Evolutionary conservation across 2,888 invertebrate species (phyloP).

Genomic region (Dynastes maya): DNA sequence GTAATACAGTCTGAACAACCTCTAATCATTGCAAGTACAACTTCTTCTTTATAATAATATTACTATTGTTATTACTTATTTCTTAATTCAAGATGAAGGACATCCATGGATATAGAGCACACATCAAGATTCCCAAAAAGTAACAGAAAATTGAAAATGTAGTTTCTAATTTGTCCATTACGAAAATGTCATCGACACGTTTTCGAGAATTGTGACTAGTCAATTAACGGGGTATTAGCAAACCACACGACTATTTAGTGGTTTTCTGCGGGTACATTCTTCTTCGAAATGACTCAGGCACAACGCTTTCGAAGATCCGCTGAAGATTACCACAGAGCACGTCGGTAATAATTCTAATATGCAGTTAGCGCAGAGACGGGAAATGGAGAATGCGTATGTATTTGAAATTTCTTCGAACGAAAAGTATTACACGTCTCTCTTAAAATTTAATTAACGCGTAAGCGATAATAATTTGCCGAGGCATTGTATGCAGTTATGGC

Average conservation of each 20-base stretch:
- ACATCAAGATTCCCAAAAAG: no score
- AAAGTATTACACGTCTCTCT: constrained; percentile 29
- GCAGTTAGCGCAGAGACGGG: constrained; percentile 11
- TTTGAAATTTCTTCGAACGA: constrained; percentile 39
- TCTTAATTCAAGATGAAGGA: no score
- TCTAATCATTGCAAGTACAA: no score
- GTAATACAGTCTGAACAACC: no score
- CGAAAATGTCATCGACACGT: constrained; percentile 19
- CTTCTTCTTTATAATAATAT: no score
- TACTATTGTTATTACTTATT: background rate
- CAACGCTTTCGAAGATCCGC: constrained; percentile 6
- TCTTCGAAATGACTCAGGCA: constrained; percentile 27
- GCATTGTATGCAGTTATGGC: constrained; percentile 9
- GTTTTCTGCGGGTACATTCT: background rate
- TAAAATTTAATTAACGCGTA: constrained; percentile 40
- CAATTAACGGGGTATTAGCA: constrained; percentile 7
- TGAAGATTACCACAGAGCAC: constrained; percentile 33
- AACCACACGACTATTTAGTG: constrained; percentile 34
- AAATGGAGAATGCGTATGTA: background rate
- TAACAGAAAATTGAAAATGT: background rate
- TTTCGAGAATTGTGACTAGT: constrained; percentile 31
- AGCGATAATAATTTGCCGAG: constrained; percentile 25
- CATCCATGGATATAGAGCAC: no score
- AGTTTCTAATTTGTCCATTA: background rate
- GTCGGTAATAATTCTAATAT: constrained; percentile 20